Evolutionary conservation across 2,113 vertebrate genomes (phyloP).

Genomic region (Carlito syrichta): DNA sequence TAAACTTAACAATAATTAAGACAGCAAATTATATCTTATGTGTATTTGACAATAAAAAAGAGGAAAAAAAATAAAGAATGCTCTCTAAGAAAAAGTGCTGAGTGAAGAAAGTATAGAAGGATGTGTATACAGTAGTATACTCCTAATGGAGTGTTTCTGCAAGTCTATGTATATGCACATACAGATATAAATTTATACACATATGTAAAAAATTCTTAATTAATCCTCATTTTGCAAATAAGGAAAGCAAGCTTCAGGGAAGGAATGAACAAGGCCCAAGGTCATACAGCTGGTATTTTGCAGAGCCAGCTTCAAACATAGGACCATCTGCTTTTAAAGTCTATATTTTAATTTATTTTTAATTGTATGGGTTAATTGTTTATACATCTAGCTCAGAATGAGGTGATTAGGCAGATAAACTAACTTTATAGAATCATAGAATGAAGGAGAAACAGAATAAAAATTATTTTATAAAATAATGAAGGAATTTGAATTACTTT

Average conservation of each 20-base stretch:
- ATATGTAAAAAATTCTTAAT: neutral
- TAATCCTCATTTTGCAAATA: neutral
- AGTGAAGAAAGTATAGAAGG: neutral
- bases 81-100: neutral
- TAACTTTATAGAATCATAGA: neutral
- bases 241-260: neutral
- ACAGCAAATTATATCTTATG: neutral
- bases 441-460: neutral
- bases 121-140: neutral
- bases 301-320: neutral
- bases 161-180: neutral
- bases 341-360: neutral
- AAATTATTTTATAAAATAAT: slow-evolving; percentile 23
- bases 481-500: neutral
- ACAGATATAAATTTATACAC: too few relatives aligned
- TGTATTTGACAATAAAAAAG: neutral
- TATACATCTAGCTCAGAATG: neutral
- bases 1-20: neutral
- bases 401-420: neutral
- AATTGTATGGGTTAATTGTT: neutral
- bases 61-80: neutral
- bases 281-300: neutral
- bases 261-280: neutral
- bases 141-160: neutral
- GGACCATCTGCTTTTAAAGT: neutral